These are phyloP conservation scores for Barbus barbus DNA, from an alignment of 2,113 vertebrate species.

Conservation along the genomic window DNA sequence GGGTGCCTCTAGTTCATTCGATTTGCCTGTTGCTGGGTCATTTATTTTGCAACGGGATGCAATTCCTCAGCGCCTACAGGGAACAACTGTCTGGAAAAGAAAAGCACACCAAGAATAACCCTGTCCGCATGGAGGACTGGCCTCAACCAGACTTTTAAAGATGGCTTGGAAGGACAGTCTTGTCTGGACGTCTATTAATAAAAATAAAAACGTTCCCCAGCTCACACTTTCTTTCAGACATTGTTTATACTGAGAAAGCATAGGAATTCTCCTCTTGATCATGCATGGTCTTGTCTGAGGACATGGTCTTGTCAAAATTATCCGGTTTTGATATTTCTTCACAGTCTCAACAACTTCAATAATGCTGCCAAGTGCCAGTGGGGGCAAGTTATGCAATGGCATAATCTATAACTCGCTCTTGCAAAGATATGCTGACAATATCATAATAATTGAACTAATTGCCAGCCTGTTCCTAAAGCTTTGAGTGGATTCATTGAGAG, in stretches of 20 bases:
- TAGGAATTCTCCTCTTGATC: background rate
- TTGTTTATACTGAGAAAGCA: background rate
- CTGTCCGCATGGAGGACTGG: background rate
- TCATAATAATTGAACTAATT: too few species aligned
- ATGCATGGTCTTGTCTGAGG: slow-evolving; percentile 6
- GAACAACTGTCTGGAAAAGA: slow-evolving; percentile 41
- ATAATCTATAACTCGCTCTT: slow-evolving; percentile 17
- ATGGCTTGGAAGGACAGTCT: background rate
- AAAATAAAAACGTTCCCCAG: background rate
- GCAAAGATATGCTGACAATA: background rate
- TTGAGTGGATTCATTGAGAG: slow-evolving; percentile 12
- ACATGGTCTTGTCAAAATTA: too few species aligned
- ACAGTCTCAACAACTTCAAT: slow-evolving; percentile 15
- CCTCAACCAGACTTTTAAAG: background rate
- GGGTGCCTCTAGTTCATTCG: slow-evolving; percentile 51
- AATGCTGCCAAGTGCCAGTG: background rate
- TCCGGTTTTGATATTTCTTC: slow-evolving; percentile 10
- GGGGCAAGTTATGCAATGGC: slow-evolving; percentile 10
- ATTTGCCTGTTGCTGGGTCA: slow-evolving; percentile 54
- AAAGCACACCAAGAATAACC: slow-evolving; percentile 30
- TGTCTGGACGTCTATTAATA: slow-evolving; percentile 10
- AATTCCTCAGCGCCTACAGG: slow-evolving; percentile 52
- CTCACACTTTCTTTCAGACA: background rate
- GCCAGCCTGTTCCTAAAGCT: slow-evolving; percentile 18
- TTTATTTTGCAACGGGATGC: slow-evolving; percentile 57